These are phyloP conservation scores for Nomada fabriciana DNA, from an alignment of 2,888 invertebrate species.

Conservation along the genomic window DNA sequence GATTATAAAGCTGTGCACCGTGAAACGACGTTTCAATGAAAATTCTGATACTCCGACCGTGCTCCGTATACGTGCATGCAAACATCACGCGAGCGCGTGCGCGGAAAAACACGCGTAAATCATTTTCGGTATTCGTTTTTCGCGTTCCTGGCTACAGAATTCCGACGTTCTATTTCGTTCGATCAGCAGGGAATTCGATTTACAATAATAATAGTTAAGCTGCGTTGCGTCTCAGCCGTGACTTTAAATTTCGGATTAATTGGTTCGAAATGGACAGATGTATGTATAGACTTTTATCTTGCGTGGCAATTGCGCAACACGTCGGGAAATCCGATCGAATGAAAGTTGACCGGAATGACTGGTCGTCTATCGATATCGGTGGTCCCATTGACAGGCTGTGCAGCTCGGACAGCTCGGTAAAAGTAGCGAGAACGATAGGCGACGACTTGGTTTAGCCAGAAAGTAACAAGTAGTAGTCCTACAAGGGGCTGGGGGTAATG, in stretches of 20 bases:
- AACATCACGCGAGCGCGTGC: neutral
- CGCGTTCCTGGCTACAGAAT: neutral
- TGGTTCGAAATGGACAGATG: neutral
- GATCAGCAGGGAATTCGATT: neutral
- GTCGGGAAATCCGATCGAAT: slow-evolving; percentile 13
- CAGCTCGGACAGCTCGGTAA: neutral
- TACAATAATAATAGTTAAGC: too few species aligned
- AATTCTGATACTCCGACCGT: slow-evolving; percentile 8
- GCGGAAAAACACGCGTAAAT: neutral
- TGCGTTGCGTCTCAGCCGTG: too few species aligned
- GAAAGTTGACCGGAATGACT: slow-evolving; percentile 16
- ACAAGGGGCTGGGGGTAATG: neutral
- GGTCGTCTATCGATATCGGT: slow-evolving; percentile 32
- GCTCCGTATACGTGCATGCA: neutral
- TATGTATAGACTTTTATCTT: neutral
- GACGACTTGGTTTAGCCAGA: neutral
- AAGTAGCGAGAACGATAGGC: neutral
- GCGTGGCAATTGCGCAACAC: slow-evolving; percentile 21
- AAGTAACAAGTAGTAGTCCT: neutral
- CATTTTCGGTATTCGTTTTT: neutral
- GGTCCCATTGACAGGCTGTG: slow-evolving; percentile 19
- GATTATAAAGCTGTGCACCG: slow-evolving; percentile 38
- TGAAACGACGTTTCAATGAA: slow-evolving; percentile 32
- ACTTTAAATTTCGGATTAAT: neutral
- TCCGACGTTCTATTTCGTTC: neutral